Base-by-base conservation (phyloP, 2,113 vertebrate genomes). In the Pagrus major region DNA sequence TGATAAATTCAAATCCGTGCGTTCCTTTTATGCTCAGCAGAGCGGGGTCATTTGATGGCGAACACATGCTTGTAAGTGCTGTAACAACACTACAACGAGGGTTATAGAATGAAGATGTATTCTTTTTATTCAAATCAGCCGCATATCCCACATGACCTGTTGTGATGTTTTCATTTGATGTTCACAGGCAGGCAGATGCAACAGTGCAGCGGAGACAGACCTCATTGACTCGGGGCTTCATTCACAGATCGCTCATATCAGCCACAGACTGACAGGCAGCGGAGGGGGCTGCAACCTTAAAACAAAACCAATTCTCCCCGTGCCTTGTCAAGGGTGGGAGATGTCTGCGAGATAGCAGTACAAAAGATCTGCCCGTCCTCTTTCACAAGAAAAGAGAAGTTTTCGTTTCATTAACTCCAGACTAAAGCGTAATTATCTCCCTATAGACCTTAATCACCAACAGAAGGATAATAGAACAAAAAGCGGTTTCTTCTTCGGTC, bases 371-470 rank as follows among this genome's bases (percentile, higher is more conserved):
- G 92, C 90, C 92, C 81, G 88, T 92, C 85, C 90, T 80, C 89
- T 67, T 89, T 88, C 82, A 90, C 71, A 78, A 92, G 91, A 87
- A 92, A 87, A 93, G 85, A 92, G 77, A 94, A 91, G 90, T 93
- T 94, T 94, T 94, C 83, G 68, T 93, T 94, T 94, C 93, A 95
- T 95, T 94, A 94, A 94, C 91, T 94, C 89, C 84, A 91, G 91
- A 94, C 89, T 93, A 94, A 94, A 93, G 93, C 90, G 49, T 93
- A 95, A 94, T 95, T 95, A 95, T 95, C 93, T 95, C 94, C 93
- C 94, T 67, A 86, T 58, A 92, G 94, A 92, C 94, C 91, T 90
- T 93, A 90, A 94, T 95, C 94, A 93, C 89, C 92, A 94, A 84
- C 85, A 82, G 79, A 88, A 83, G 91, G 87, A 93, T 89, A 92